Evolutionary conservation across 2,113 vertebrate genomes (phyloP).

Genomic region (Pristiophorus japonicus): DNA sequence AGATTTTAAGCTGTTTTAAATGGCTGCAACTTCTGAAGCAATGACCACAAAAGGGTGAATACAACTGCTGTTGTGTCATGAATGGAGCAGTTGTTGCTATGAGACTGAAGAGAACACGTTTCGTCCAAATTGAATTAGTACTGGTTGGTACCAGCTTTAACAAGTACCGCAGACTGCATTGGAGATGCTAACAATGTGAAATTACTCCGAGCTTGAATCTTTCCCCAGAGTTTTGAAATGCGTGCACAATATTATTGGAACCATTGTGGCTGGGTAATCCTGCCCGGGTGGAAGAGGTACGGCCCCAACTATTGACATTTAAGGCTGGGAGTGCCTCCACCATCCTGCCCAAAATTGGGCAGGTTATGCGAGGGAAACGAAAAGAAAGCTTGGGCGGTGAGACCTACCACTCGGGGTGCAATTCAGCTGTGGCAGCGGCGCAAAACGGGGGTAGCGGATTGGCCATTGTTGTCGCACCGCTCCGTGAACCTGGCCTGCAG

Average conservation of each 20-base stretch:
- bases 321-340: background rate
- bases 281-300: no score
- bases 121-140: background rate
- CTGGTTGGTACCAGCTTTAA: background rate
- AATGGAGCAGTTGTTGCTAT: background rate
- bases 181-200: background rate
- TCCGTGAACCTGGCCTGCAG: background rate
- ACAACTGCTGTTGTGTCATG: background rate
- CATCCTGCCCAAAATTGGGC: background rate
- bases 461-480: no score
- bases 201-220: background rate
- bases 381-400: background rate
- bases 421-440: background rate
- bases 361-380: background rate
- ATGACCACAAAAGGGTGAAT: background rate
- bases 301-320: background rate
- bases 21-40: background rate
- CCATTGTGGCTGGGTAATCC: background rate
- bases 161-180: background rate
- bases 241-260: background rate
- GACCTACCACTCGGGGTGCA: background rate
- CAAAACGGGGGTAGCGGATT: background rate
- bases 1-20: background rate
- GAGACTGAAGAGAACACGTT: background rate
- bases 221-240: background rate